These are phyloP conservation scores for Lagopus leucura DNA, from an alignment of 2,113 vertebrate species.

Conservation along the genomic window DNA sequence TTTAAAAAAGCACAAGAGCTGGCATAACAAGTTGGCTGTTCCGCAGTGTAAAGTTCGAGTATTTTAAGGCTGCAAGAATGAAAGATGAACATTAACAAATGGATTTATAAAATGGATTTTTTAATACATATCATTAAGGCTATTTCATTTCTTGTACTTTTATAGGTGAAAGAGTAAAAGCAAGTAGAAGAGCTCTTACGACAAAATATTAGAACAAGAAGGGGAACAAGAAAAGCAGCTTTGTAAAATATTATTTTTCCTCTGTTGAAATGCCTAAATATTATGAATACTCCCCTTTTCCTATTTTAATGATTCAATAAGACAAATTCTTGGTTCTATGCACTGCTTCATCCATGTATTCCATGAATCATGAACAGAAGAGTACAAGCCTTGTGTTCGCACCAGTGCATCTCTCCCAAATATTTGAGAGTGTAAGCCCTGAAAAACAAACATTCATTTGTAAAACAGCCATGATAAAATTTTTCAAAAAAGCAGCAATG, in stretches of 20 bases:
- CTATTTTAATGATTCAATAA: background rate
- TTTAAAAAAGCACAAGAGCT: slow-evolving; percentile 13
- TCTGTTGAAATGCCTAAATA: background rate
- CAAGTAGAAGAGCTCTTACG: background rate
- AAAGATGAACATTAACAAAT: slow-evolving; percentile 51
- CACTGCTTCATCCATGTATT: background rate
- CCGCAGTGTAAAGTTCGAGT: slow-evolving; percentile 41
- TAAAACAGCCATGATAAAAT: background rate
- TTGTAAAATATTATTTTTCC: background rate
- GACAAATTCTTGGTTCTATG: background rate
- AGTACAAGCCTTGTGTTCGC: background rate
- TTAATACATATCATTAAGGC: slow-evolving; percentile 25
- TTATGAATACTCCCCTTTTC: background rate
- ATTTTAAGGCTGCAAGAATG: slow-evolving; percentile 33
- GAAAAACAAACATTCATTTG: background rate
- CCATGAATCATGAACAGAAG: background rate
- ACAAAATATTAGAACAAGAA: background rate
- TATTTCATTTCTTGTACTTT: slow-evolving; percentile 23
- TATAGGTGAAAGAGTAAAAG: background rate
- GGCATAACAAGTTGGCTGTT: slow-evolving; percentile 42
- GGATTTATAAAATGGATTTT: slow-evolving; percentile 55
- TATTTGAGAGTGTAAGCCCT: fast-evolving
- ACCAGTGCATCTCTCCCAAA: background rate
- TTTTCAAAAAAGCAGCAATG: background rate
- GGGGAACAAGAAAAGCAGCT: slow-evolving; percentile 4